Evolutionary conservation across 2,113 vertebrate species (phyloP).

Genomic region (Proteles cristata): DNA sequence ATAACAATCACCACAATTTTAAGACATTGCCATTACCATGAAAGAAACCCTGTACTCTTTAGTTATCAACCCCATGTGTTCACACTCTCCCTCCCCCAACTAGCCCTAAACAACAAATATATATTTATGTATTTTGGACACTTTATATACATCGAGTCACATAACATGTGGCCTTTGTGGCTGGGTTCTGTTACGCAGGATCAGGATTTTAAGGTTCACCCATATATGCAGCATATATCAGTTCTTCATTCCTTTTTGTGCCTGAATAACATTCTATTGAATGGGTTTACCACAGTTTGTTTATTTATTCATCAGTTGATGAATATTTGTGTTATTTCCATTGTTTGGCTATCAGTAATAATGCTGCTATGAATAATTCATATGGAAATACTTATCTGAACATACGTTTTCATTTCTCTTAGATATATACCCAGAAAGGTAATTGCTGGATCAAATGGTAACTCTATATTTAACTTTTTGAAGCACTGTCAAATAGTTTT

Average conservation of each 20-base stretch:
- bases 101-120: not conserved
- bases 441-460: not conserved
- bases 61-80: not conserved
- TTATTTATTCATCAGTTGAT: slow-evolving; percentile 8
- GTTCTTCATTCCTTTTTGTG: not conserved
- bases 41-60: not conserved
- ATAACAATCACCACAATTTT: not conserved
- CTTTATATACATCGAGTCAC: not conserved
- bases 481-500: not conserved
- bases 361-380: not conserved
- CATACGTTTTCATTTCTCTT: not conserved
- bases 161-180: not conserved
- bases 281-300: not conserved
- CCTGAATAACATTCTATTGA: not conserved
- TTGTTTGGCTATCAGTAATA: not conserved
- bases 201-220: not conserved
- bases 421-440: not conserved
- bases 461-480: not conserved
- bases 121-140: not conserved
- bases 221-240: not conserved
- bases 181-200: not conserved
- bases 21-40: not conserved
- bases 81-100: not conserved
- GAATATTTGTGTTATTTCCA: not conserved
- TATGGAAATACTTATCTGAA: not conserved